Base-by-base conservation (phyloP, 1,140 invertebrate species). In the Orchesella cincta region DNA sequence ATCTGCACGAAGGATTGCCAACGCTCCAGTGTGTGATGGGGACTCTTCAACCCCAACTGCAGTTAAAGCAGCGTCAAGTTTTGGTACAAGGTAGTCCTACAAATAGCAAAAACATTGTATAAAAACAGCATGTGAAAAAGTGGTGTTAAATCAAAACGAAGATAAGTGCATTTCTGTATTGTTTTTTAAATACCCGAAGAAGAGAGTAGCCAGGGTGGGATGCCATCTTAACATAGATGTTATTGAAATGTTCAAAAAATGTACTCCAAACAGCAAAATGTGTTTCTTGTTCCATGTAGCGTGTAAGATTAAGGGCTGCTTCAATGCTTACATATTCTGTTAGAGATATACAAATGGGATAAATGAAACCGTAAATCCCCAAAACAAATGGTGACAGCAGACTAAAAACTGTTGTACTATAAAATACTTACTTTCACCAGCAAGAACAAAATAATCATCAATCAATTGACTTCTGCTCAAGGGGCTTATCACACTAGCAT, bases 391-490 rank as follows among this genome's bases (percentile, higher is more conserved):
- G n/a, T n/a, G n/a, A n/a, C n/a, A n/a, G n/a, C n/a, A n/a, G n/a
- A n/a, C n/a, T n/a, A n/a, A n/a, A n/a, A n/a, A n/a, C n/a, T n/a
- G n/a, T n/a, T n/a, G n/a, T n/a, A n/a, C n/a, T n/a, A n/a, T n/a
- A 8, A 72, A 16, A 3, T 33, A 72, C 73, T 74, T n/a, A 74
- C 73, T 74, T 74, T 34, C 2, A 31, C 33, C 74, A 0, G 77
- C 77, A 14, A 76, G 33, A 46, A 73, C 76, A 33, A 81, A 78
- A 36, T 81, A 81, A 70, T 81, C 79, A 64, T 81, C 77, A 3
- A 81, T 29, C 31, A 81, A 34, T 72, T 81, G 79, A 54, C 62
- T 36, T 39, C 77, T 54, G 33, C 77, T 78, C 20, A 81, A 35
- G 8, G 75, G 46, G 31, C 52, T 76, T 28, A 81, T 78, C 0